A percentile compares a stretch with the other conserved stretches of the same genome.
phyloP scores from a whole-genome alignment of 2,888 invertebrate genomes.

The Bellardia bayeri region DNA sequence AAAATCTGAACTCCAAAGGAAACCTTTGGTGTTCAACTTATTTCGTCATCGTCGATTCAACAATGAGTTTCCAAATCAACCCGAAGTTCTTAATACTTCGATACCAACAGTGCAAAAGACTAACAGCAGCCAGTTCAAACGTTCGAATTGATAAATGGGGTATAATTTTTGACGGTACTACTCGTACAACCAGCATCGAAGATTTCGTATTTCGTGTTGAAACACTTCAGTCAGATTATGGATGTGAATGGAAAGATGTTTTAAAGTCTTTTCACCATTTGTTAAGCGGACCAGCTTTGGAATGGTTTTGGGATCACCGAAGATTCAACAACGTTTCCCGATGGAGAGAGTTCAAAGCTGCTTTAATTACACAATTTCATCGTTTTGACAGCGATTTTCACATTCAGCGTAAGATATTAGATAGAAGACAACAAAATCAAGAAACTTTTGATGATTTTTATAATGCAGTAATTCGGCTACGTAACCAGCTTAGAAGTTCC shows the following conservation, averaged over 20 bases:
- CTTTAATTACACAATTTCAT: constrained; percentile 1
- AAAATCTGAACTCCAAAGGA: no score
- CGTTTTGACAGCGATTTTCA: constrained; percentile 38
- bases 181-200: background rate
- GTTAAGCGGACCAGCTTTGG: background rate
- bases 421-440: background rate
- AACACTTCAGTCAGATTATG: background rate
- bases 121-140: background rate
- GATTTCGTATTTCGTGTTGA: constrained; percentile 26
- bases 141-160: constrained; percentile 25
- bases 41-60: no score
- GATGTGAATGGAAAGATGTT: background rate
- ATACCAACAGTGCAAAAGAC: background rate
- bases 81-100: background rate
- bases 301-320: constrained; percentile 38
- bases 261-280: constrained; percentile 26
- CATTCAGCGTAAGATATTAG: constrained; percentile 12
- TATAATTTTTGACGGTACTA: background rate
- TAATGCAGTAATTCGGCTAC: background rate
- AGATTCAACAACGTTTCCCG: background rate
- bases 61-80: background rate
- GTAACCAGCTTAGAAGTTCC: constrained; percentile 8
- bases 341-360: background rate
- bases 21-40: no score
- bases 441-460: constrained; percentile 37